Evolutionary conservation across 2,888 invertebrate species (phyloP).

Genomic region (Iselma pallidipennis): DNA sequence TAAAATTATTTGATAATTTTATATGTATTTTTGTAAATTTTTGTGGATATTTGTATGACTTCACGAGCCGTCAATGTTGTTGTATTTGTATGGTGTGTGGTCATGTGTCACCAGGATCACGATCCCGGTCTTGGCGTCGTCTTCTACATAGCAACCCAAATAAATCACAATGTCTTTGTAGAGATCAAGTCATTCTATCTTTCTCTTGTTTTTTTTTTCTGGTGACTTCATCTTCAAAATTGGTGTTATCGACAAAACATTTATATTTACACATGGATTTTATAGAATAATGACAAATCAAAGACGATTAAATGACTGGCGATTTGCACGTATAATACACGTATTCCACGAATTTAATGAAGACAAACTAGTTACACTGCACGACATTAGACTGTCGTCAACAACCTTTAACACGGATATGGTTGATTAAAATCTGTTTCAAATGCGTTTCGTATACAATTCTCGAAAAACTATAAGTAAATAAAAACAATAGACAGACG

Average conservation of each 20-base stretch:
- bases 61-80: neutral
- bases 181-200: neutral
- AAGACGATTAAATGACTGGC: neutral
- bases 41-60: neutral
- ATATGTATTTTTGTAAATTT: neutral
- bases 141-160: slow-evolving; percentile 8
- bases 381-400: neutral
- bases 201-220: neutral
- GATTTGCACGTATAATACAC: neutral
- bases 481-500: neutral
- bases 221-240: neutral
- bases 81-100: slow-evolving; percentile 8
- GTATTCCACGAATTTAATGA: neutral
- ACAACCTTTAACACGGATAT: neutral
- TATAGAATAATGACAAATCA: neutral
- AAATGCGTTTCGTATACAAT: neutral
- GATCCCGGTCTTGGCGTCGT: slow-evolving; percentile 11
- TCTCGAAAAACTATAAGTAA: neutral
- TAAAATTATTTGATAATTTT: too few species aligned
- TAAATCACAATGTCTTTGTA: slow-evolving; percentile 6
- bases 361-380: neutral
- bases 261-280: neutral
- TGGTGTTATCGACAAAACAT: neutral
- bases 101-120: slow-evolving; percentile 13
- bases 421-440: neutral